Evolutionary conservation across 2,113 vertebrate species (phyloP).

Genomic region (Sphaerodactylus townsendi): DNA sequence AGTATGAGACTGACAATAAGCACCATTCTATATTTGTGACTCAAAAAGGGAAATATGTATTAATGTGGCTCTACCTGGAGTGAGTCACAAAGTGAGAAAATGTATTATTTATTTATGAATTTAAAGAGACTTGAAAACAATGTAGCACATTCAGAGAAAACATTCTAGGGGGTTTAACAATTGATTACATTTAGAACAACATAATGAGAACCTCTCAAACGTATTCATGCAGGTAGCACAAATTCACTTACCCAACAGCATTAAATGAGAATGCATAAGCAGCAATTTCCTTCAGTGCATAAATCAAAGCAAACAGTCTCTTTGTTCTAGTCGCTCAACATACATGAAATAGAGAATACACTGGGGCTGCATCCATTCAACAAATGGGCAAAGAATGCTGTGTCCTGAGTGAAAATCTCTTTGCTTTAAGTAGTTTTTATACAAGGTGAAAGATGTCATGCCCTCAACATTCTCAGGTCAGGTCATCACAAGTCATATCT

Average conservation of each 20-base stretch:
- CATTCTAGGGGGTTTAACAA: conserved; percentile 21
- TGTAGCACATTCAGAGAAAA: conserved; percentile 12
- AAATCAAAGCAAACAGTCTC: conserved; percentile 22
- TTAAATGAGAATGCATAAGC: conserved; percentile 22
- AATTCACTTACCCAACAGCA: conserved; percentile 26
- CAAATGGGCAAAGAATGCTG: neutral
- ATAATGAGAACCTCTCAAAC: conserved; percentile 33
- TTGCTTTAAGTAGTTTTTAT: neutral
- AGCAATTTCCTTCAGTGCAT: conserved; percentile 20
- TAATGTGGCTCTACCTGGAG: conserved; percentile 2
- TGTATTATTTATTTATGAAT: conserved; percentile 32
- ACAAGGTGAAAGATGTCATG: neutral
- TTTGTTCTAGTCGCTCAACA: neutral
- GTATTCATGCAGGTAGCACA: conserved; percentile 15
- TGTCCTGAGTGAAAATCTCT: neutral
- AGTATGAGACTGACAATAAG: neutral
- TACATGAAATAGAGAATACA: neutral
- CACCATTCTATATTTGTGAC: neutral
- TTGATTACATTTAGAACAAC: conserved; percentile 33
- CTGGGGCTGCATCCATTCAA: neutral
- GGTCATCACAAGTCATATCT: neutral
- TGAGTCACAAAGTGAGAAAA: conserved; percentile 6
- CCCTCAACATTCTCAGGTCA: neutral
- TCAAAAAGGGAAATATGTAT: neutral
- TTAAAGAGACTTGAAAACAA: conserved; percentile 12